A percentile compares a stretch with the other conserved stretches of the same genome.
These are phyloP conservation scores for Trematomus loennbergii DNA, from an alignment of 2,113 vertebrate species.

Conservation along the genomic window DNA sequence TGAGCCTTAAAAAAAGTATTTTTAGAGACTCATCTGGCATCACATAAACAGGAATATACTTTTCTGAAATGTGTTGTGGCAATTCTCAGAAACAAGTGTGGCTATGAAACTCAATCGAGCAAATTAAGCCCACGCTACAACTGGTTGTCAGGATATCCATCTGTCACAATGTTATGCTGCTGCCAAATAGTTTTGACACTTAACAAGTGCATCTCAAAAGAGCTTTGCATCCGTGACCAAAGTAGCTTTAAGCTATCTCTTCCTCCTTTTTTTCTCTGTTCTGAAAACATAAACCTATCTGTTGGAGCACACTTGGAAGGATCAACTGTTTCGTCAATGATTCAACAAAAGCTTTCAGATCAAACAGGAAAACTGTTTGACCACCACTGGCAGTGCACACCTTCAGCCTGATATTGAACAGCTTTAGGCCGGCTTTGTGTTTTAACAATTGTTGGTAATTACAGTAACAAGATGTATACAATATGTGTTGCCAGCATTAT, in stretches of 20 bases:
- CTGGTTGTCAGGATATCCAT: conserved; percentile 25
- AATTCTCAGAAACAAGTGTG: conserved; percentile 26
- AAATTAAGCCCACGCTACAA: conserved; percentile 34
- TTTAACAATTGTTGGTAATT: background rate
- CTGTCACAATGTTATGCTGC: background rate
- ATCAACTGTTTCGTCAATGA: background rate
- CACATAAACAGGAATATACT: conserved; percentile 9
- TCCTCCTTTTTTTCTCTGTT: conserved; percentile 8
- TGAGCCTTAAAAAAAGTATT: too few relatives aligned
- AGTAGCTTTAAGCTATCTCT: background rate
- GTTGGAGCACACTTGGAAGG: background rate
- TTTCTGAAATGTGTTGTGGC: conserved; percentile 5
- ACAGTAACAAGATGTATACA: background rate
- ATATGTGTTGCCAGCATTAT: background rate
- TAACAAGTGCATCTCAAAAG: conserved; percentile 21
- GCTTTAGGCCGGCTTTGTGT: background rate
- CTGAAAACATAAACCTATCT: background rate
- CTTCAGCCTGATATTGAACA: background rate
- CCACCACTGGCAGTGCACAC: conserved; percentile 6
- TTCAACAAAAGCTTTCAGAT: conserved; percentile 11
- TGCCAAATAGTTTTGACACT: conserved; percentile 18
- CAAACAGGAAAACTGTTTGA: background rate
- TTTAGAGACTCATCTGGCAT: background rate
- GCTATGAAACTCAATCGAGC: conserved; percentile 20
- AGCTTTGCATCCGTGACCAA: conserved; percentile 26